Conservation (phyloP, 2,113 vertebrate genomes). For the Rana temporaria region DNA sequence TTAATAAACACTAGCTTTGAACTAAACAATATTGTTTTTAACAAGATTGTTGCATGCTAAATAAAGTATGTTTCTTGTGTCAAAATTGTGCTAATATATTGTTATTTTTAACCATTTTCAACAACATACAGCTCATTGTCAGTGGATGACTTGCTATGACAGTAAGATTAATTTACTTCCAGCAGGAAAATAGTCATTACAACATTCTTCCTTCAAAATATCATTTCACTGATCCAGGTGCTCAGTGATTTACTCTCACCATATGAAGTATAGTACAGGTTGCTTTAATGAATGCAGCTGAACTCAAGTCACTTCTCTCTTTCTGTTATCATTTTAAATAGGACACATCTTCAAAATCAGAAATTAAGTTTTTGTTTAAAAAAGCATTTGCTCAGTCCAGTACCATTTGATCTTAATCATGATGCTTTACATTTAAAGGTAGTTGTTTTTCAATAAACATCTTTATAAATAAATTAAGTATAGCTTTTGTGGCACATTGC, state of each 20-base stretch:
- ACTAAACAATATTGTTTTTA: too few species aligned
- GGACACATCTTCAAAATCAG: not conserved
- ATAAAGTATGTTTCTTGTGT: too few species aligned
- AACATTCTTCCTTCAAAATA: conserved; percentile 12
- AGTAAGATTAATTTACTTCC: conserved; percentile 1
- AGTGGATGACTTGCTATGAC: not conserved
- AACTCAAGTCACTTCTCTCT: conserved; percentile 1
- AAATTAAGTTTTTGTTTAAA: not conserved
- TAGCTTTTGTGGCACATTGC: not conserved
- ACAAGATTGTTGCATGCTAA: too few species aligned
- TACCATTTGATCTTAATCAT: not conserved
- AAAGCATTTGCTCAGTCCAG: not conserved
- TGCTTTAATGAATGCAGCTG: conserved; percentile 12
- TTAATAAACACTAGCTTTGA: too few species aligned
- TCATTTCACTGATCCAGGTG: not conserved
- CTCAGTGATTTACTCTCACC: conserved; percentile 4
- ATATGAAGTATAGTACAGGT: conserved; percentile 10
- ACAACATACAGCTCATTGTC: not conserved
- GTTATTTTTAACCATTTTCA: not conserved
- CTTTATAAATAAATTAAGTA: too few species aligned
- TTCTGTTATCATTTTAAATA: conserved; percentile 3
- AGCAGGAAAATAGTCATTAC: conserved; percentile 11
- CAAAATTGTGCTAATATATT: not conserved
- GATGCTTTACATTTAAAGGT: too few species aligned
- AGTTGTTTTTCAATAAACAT: too few species aligned